These are phyloP conservation scores for Protosalanx chinensis DNA, from an alignment of 2,797 vertebrate genomes.

Conservation along the genomic window DNA sequence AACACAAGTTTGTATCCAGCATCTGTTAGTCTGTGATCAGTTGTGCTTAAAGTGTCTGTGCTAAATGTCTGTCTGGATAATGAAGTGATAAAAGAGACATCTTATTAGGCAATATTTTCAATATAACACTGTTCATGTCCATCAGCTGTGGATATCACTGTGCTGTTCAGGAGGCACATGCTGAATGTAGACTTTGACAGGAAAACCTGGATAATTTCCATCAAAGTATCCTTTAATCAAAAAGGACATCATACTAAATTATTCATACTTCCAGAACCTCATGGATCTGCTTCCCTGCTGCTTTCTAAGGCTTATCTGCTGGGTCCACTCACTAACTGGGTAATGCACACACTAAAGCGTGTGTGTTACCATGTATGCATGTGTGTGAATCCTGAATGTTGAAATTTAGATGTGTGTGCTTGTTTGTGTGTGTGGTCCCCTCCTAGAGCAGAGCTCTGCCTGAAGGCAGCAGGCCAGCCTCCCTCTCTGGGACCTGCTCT, in stretches of 20 bases:
- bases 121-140: no score
- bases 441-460: not conserved
- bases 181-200: not conserved
- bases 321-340: not conserved
- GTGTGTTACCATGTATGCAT: slow-evolving; percentile 3
- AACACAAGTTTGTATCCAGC: no score
- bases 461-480: slow-evolving; percentile 9
- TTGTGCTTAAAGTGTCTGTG: no score
- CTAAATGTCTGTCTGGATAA: no score
- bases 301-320: not conserved
- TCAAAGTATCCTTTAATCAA: not conserved
- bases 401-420: slow-evolving; percentile 7
- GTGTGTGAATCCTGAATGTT: not conserved
- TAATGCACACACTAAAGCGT: slow-evolving; percentile 16
- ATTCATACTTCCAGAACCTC: slow-evolving; percentile 15
- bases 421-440: slow-evolving; percentile 9
- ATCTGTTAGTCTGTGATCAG: no score
- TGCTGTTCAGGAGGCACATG: no score
- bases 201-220: not conserved
- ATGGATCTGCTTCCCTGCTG: slow-evolving; percentile 8
- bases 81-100: no score
- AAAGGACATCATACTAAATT: slow-evolving; percentile 14
- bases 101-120: no score
- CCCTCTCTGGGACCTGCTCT: slow-evolving; percentile 48
- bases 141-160: not conserved